Evolutionary conservation across 2,797 vertebrate genomes (phyloP).

Genomic region (Amniataba percoides): DNA sequence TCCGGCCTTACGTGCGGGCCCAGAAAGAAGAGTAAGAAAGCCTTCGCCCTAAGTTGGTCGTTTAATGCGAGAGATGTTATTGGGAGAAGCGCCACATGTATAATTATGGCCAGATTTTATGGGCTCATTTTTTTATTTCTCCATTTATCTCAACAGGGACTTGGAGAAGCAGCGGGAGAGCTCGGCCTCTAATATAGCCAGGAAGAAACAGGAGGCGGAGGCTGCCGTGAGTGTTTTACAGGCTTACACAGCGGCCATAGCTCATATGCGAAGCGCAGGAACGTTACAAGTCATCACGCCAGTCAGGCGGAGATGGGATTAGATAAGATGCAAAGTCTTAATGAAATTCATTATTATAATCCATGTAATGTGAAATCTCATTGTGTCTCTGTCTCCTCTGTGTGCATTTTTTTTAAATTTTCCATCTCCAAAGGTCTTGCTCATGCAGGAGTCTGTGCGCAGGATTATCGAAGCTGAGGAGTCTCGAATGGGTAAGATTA

Average conservation of each 20-base stretch:
- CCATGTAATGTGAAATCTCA: slow-evolving; percentile 56
- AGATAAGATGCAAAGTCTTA: slow-evolving; percentile 49
- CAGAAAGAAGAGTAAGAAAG: slow-evolving; percentile 94
- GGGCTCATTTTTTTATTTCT: slow-evolving; percentile 67
- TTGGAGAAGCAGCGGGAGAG: slow-evolving; percentile 95
- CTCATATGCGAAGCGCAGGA: slow-evolving; percentile 29
- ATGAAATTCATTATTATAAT: slow-evolving; percentile 53
- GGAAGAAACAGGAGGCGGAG: slow-evolving; percentile 97
- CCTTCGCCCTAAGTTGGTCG: slow-evolving; percentile 31
- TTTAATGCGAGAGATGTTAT: slow-evolving; percentile 52
- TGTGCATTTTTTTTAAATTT: slow-evolving; percentile 36
- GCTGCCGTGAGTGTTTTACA: slow-evolving; percentile 89
- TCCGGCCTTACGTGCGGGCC: slow-evolving; percentile 93
- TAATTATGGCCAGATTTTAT: slow-evolving; percentile 61
- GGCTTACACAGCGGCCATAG: slow-evolving; percentile 14
- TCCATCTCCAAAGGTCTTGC: slow-evolving; percentile 87
- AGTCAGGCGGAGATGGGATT: slow-evolving; percentile 45
- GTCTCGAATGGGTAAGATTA: slow-evolving; percentile 93
- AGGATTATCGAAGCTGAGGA: slow-evolving; percentile 97
- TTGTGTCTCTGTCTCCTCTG: slow-evolving; percentile 34
- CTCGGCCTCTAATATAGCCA: slow-evolving; percentile 90
- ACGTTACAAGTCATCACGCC: slow-evolving; percentile 17
- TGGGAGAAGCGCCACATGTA: slow-evolving; percentile 32
- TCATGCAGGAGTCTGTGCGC: slow-evolving; percentile 98
- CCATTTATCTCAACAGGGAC: slow-evolving; percentile 86